Base-by-base conservation (phyloP, 2,113 vertebrate species). In the Sebastes schlegelii region DNA sequence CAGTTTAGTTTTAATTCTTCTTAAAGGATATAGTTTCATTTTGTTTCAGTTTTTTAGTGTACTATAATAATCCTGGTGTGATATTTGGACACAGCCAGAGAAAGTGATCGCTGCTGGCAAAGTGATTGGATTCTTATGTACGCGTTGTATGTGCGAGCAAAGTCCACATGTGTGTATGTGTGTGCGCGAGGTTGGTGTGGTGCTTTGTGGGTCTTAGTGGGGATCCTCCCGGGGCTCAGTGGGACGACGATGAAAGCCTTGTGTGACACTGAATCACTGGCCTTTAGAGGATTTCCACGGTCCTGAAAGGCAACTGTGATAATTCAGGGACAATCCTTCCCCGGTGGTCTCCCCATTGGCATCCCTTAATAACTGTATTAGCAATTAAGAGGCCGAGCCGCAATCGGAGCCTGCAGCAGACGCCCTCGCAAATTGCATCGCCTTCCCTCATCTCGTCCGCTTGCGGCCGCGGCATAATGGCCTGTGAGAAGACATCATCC, bases 201-300 rank as follows among this genome's bases (percentile, higher is more conserved):
- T 12, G 55, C 77, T 84, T 85, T 89, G 80, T 80, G 70, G 57
- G 70, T 86, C 78, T 91, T 91, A 74, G 87, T 82, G 75, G 79
- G 86, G 83, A 88, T 90, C 80, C 75, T 82, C 86, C 26, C 5
- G 80, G 88, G 80, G 86, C 90, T 79, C 4, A 74, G 89, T 82
- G 91, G 87, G 86, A 90, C 88, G 71, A 74, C 73, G 87, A 92
- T 93, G 83, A 94, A 95, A 92, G 91, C 91, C 91, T 89, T 80
- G 81, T 91, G 85, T 86, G 80, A 91, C 79, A 75, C 83, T 55
- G 23, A 85, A 77, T 86, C 76, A 4, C 13, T 12, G 83, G 80
- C 79, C 93, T 89, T 87, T 89, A 91, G 88, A 89, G 92, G 93
- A 93, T 94, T 89, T 96, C 93, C 94, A 92, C 86, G 75, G 74